phyloP scores from a whole-genome alignment of 2,113 vertebrate genomes.

The Pangasianodon hypophthalmus region DNA sequence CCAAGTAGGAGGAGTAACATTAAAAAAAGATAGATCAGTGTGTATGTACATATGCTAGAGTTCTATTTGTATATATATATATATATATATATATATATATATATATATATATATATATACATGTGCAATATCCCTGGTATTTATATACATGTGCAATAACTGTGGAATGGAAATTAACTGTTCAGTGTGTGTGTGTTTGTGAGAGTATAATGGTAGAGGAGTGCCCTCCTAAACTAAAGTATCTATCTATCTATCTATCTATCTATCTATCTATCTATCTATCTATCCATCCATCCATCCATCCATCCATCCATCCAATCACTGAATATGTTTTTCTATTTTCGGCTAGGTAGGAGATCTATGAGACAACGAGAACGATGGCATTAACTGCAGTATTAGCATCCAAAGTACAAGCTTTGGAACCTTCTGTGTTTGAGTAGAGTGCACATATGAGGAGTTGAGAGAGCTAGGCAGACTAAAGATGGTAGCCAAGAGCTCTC shows the following conservation, averaged over 20 bases:
- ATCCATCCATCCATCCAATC: background rate
- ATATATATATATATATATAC: too few species aligned
- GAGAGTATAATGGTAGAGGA: too few species aligned
- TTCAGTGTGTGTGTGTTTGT: too few species aligned
- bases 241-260: background rate
- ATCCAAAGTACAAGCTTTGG: background rate
- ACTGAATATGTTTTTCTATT: background rate
- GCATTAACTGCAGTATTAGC: background rate
- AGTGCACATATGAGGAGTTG: background rate
- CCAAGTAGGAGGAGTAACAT: too few species aligned
- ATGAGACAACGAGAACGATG: background rate
- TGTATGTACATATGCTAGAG: too few species aligned
- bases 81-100: too few species aligned
- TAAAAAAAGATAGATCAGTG: too few species aligned
- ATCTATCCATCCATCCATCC: conserved; percentile 11
- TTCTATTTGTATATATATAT: too few species aligned
- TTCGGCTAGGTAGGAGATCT: background rate
- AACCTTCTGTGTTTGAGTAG: background rate
- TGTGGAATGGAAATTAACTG: too few species aligned
- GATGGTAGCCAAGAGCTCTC: background rate
- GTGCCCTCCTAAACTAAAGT: too few species aligned
- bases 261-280: conserved; percentile 4
- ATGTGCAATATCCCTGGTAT: too few species aligned
- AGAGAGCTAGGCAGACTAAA: background rate
- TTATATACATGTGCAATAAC: too few species aligned